phyloP scores from a whole-genome alignment of 2,888 invertebrate species.

The Callimorpha dominula region DNA sequence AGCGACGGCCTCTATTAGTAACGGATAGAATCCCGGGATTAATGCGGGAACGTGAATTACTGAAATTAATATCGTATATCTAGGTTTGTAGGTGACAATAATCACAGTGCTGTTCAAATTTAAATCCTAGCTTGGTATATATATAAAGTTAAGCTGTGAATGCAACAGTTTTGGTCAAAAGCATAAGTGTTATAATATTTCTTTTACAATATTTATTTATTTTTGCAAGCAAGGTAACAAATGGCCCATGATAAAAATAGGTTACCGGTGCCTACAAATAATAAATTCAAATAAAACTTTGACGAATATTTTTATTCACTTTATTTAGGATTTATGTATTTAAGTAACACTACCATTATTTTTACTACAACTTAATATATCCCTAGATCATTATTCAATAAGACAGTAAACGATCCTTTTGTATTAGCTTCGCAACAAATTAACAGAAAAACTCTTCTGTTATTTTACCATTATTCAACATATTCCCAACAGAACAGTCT shows the following conservation, averaged over 20 bases:
- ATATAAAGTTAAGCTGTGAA: not conserved
- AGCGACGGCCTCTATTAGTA: constrained; percentile 20
- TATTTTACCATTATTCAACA: constrained; percentile 12
- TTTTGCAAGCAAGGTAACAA: too few relatives aligned
- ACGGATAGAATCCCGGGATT: constrained; percentile 19
- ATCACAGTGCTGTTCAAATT: not conserved
- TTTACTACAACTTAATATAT: not conserved
- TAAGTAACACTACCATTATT: not conserved
- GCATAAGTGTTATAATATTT: too few relatives aligned
- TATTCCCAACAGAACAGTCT: constrained; percentile 26
- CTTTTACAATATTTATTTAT: too few relatives aligned
- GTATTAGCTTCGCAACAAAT: not conserved
- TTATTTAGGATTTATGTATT: too few relatives aligned
- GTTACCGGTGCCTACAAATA: too few relatives aligned
- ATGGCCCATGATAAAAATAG: too few relatives aligned
- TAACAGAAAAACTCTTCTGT: not conserved
- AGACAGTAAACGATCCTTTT: not conserved
- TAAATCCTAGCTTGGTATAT: not conserved
- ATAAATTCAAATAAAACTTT: too few relatives aligned
- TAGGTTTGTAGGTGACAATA: not conserved
- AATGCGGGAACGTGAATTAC: constrained; percentile 18
- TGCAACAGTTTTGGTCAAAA: not conserved
- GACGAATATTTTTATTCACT: too few relatives aligned
- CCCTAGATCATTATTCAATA: not conserved
- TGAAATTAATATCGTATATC: constrained; percentile 9